phyloP scores from a whole-genome alignment of 2,888 invertebrate species.

The Sarcophaga carnaria region DNA sequence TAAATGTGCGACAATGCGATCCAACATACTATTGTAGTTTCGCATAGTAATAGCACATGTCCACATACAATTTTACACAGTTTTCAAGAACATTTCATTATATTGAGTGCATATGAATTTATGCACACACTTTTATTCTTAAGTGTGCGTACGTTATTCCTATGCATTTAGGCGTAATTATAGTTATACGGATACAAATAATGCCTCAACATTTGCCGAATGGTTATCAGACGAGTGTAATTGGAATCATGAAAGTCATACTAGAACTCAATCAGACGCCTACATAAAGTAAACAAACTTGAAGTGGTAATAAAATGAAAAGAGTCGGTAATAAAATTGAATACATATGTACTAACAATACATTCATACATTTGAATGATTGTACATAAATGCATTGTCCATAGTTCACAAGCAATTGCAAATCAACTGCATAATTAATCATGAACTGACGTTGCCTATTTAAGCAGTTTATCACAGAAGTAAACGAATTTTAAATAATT shows the following conservation, averaged over 20 bases:
- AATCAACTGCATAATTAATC: conserved; percentile 15
- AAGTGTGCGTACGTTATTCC: neutral
- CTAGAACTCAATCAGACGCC: conserved; percentile 20
- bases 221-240: conserved; percentile 2
- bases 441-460: neutral
- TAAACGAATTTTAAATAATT: too few species aligned
- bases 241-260: neutral
- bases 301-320: neutral
- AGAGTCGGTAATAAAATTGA: neutral
- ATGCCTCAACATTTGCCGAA: conserved; percentile 2
- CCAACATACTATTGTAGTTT: too few species aligned
- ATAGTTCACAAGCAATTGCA: neutral
- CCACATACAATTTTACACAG: neutral
- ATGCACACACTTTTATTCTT: neutral
- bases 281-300: conserved; percentile 5
- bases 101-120: neutral
- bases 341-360: neutral
- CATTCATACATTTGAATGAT: neutral
- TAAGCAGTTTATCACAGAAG: too few species aligned
- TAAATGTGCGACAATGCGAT: too few species aligned
- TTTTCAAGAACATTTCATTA: neutral
- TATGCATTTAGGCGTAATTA: neutral
- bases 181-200: neutral
- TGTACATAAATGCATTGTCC: neutral
- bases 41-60: too few species aligned